Conservation (phyloP, 2,888 invertebrate species). For the Trachelus troglodyta region DNA sequence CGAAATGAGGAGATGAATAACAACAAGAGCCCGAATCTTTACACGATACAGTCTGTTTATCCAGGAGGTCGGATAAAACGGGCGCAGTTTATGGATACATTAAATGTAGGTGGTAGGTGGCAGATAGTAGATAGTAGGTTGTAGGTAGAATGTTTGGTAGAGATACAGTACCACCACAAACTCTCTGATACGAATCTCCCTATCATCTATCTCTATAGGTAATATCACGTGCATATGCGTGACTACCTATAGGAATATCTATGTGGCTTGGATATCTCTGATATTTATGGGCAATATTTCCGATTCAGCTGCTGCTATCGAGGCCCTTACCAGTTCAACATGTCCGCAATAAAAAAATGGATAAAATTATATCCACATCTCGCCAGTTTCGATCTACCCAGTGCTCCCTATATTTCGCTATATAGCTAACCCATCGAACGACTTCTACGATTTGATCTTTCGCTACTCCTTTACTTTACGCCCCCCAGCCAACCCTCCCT, state of each 20-base stretch:
- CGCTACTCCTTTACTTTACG: background rate
- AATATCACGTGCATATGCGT: constrained; percentile 36
- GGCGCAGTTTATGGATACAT: background rate
- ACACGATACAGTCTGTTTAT: background rate
- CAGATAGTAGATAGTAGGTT: background rate
- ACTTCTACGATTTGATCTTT: background rate
- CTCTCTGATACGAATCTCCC: background rate
- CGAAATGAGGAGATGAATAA: background rate
- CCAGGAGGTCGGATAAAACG: background rate
- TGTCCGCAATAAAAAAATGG: constrained; percentile 65
- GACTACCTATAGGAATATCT: constrained; percentile 29
- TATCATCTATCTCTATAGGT: background rate
- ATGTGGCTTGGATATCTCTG: constrained; percentile 53
- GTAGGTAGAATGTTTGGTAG: background rate
- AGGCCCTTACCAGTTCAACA: constrained; percentile 64
- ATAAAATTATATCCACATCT: constrained; percentile 65
- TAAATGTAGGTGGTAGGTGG: background rate
- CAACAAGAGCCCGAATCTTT: background rate
- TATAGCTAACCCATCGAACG: background rate
- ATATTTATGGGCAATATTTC: constrained; percentile 67
- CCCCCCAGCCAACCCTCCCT: constrained; percentile 11
- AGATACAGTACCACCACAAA: background rate
- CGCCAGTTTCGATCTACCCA: constrained; percentile 37
- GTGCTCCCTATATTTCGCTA: background rate
- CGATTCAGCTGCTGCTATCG: constrained; percentile 65